Evolutionary conservation across 1,140 invertebrate species (phyloP).

Genomic region (Drosophila melanogaster): DNA sequence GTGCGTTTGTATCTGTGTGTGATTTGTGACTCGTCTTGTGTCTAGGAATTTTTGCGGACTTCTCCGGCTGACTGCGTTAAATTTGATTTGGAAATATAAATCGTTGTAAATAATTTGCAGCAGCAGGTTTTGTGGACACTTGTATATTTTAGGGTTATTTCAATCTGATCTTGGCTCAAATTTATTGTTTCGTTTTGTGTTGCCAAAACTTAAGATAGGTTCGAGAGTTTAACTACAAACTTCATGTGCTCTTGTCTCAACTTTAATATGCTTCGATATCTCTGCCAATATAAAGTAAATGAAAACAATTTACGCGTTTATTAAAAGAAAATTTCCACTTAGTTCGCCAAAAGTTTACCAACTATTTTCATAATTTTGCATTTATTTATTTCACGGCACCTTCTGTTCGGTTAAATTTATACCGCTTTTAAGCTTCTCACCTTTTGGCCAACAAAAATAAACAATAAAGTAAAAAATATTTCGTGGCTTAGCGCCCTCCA

Average conservation of each 20-base stretch:
- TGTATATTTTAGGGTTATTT: no score
- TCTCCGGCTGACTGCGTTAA: conserved; percentile 9
- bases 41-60: conserved; percentile 35
- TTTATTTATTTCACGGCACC: conserved; percentile 27
- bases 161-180: conserved; percentile 15
- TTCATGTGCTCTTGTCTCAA: background rate
- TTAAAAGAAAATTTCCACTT: background rate
- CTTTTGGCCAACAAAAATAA: conserved; percentile 30
- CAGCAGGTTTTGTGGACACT: conserved; percentile 9
- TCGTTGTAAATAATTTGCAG: conserved; percentile 26
- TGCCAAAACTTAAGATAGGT: no score
- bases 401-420: conserved; percentile 23
- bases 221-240: no score
- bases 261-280: background rate
- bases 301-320: conserved; percentile 2
- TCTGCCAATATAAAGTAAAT: background rate
- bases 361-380: conserved; percentile 30
- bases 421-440: conserved; percentile 23
- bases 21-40: conserved; percentile 33
- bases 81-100: conserved; percentile 31
- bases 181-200: conserved; percentile 20
- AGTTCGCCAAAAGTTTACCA: conserved; percentile 8
- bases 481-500: conserved; percentile 49
- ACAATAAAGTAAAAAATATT: conserved; percentile 40
- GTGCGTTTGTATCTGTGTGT: conserved; percentile 23